These are phyloP conservation scores for Oncorhynchus gorbuscha DNA, from an alignment of 2,113 vertebrate species.

Conservation along the genomic window DNA sequence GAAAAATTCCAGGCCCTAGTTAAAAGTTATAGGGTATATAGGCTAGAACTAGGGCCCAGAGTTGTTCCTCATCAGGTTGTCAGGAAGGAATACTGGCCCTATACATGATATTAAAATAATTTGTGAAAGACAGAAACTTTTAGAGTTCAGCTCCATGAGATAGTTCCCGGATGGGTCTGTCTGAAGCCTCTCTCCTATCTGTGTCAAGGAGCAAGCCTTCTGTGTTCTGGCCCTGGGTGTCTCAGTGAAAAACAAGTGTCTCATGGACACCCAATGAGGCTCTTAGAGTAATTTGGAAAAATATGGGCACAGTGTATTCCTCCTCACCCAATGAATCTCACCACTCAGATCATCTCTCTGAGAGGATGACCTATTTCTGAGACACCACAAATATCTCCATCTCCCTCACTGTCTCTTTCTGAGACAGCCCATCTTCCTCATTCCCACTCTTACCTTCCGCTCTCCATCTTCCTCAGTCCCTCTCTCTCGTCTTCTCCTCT, in stretches of 20 bases:
- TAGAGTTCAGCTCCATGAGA: too few relatives aligned
- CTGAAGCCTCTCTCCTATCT: not conserved
- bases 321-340: not conserved
- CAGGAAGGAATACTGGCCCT: too few relatives aligned
- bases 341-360: not conserved
- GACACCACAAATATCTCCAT: too few relatives aligned
- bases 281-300: not conserved
- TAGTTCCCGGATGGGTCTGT: too few relatives aligned
- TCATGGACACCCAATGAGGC: not conserved
- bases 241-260: not conserved
- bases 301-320: not conserved
- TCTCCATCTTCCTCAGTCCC: not conserved
- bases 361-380: not conserved
- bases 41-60: too few relatives aligned
- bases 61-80: too few relatives aligned
- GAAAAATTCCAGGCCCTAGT: not conserved
- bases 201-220: not conserved
- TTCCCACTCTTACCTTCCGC: not conserved
- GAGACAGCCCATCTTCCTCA: too few relatives aligned
- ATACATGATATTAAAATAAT: too few relatives aligned
- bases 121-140: too few relatives aligned
- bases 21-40: not conserved
- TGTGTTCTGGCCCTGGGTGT: not conserved
- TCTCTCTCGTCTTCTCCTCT: not conserved
- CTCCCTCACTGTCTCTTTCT: too few relatives aligned